Conservation (phyloP, 1,140 invertebrate species). For the Chrysoperla carnea region DNA sequence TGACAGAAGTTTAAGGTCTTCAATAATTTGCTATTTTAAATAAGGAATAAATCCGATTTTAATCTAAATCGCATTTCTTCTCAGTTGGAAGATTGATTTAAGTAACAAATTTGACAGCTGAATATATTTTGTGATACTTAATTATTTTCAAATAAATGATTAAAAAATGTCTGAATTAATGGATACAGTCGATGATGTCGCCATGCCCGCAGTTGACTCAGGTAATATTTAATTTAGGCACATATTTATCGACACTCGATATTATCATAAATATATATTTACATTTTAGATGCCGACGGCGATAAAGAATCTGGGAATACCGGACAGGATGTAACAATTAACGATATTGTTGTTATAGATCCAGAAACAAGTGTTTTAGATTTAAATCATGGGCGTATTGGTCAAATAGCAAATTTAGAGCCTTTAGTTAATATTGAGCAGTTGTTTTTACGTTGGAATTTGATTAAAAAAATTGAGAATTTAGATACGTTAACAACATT, state of each 20-base stretch:
- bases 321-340: constrained; percentile 6
- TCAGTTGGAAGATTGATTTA: too few relatives aligned
- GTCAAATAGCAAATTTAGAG: constrained; percentile 67
- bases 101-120: too few relatives aligned
- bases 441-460: constrained; percentile 81
- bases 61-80: too few relatives aligned
- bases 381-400: constrained; percentile 73
- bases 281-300: neutral
- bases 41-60: too few relatives aligned
- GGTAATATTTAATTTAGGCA: neutral
- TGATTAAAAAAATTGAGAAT: constrained; percentile 90
- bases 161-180: too few relatives aligned
- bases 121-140: too few relatives aligned
- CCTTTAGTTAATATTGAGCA: constrained; percentile 53
- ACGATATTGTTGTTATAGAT: constrained; percentile 20
- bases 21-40: too few relatives aligned
- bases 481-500: constrained; percentile 53
- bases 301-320: neutral
- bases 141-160: too few relatives aligned
- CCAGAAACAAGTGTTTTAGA: constrained; percentile 44
- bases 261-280: neutral
- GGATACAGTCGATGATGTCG: neutral
- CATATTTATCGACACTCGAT: neutral
- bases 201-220: neutral
- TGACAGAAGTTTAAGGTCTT: too few relatives aligned